Conservation (phyloP, 2,888 invertebrate genomes). For the Agrotis puta region DNA sequence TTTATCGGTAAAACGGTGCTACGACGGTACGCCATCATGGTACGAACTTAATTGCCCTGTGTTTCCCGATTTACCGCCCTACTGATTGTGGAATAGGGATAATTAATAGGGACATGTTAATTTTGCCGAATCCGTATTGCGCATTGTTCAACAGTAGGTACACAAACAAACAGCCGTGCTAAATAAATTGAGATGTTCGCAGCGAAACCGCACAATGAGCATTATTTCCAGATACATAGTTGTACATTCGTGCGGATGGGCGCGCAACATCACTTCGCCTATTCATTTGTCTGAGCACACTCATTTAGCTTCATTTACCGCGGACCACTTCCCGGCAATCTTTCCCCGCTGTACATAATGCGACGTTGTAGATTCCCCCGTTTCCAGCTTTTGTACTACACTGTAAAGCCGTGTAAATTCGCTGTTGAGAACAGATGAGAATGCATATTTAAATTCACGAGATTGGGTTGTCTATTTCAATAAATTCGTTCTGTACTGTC, state of each 20-base stretch:
- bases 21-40: background rate
- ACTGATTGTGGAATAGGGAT: constrained; percentile 43
- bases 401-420: constrained; percentile 33
- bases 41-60: constrained; percentile 49
- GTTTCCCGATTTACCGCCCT: constrained; percentile 50
- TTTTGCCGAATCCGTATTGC: constrained; percentile 35
- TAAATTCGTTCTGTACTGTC: constrained; percentile 19
- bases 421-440: constrained; percentile 25
- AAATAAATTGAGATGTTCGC: constrained; percentile 51
- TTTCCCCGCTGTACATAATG: constrained; percentile 47
- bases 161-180: constrained; percentile 25
- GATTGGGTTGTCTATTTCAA: constrained; percentile 31
- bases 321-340: constrained; percentile 58
- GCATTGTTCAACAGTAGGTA: constrained; percentile 34
- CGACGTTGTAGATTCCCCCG: constrained; percentile 39
- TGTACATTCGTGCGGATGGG: constrained; percentile 42
- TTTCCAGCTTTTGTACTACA: constrained; percentile 30
- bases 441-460: constrained; percentile 26
- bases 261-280: constrained; percentile 45
- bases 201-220: constrained; percentile 43
- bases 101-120: constrained; percentile 51
- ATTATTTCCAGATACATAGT: constrained; percentile 53
- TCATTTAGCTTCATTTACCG: constrained; percentile 68
- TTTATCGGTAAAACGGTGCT: constrained; percentile 33
- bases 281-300: constrained; percentile 67